These are phyloP conservation scores for Hydrotaea cyrtoneurina DNA, from an alignment of 2,888 invertebrate genomes.

Conservation along the genomic window DNA sequence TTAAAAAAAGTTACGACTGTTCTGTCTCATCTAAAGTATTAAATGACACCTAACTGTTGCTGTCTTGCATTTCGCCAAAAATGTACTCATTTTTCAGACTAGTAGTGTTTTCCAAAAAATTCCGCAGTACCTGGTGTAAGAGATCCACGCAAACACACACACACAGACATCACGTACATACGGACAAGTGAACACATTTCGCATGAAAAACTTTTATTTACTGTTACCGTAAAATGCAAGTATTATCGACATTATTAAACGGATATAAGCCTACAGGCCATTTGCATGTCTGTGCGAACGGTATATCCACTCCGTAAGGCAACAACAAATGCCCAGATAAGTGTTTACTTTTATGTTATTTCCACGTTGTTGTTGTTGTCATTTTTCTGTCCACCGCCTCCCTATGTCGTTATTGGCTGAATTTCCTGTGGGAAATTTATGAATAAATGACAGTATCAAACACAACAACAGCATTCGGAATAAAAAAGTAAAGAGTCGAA, in stretches of 20 bases:
- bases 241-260: conserved; percentile 79
- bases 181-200: not conserved
- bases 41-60: too few relatives aligned
- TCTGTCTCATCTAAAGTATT: too few relatives aligned
- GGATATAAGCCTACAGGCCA: conserved; percentile 75
- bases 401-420: conserved; percentile 44
- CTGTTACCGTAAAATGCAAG: conserved; percentile 68
- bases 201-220: conserved; percentile 56
- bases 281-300: not conserved
- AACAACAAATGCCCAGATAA: conserved; percentile 47
- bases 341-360: conserved; percentile 38
- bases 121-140: not conserved
- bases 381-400: conserved; percentile 14
- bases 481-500: not conserved
- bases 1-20: too few relatives aligned
- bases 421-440: conserved; percentile 67
- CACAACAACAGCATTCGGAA: conserved; percentile 21
- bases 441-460: conserved; percentile 55
- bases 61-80: too few relatives aligned
- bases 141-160: not conserved
- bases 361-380: not conserved
- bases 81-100: too few relatives aligned
- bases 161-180: not conserved
- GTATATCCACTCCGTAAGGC: conserved; percentile 1
- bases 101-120: not conserved